Percentiles rank a stretch among this genome's conserved stretches.
Evolutionary conservation across 92 coral and sea anemone species (phyloP).

Genomic region (Porites divaricata): DNA sequence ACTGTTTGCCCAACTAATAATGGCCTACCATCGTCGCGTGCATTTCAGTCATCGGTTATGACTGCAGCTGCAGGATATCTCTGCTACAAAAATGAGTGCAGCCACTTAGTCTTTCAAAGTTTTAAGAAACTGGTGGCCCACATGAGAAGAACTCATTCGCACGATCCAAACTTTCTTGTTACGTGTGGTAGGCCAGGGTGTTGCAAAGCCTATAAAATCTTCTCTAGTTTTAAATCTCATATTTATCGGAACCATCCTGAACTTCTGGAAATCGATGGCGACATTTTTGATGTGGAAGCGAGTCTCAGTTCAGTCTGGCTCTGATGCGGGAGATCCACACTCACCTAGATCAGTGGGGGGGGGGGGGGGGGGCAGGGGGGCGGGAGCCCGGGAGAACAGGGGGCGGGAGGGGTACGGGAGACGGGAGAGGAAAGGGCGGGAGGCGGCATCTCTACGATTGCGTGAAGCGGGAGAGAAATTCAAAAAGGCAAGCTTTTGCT

Average conservation of each 20-base stretch:
- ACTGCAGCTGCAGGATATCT: background rate
- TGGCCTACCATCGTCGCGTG: no score
- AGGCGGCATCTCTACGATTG: no score
- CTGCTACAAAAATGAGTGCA: slow-evolving; percentile 37
- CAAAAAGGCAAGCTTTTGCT: no score
- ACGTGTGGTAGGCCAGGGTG: slow-evolving; percentile 32
- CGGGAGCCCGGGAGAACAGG: no score
- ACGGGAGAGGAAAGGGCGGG: no score
- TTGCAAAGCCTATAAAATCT: slow-evolving; percentile 20
- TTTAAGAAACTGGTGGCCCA: slow-evolving; percentile 31
- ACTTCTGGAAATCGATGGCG: background rate
- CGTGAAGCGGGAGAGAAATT: no score
- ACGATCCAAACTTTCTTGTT: slow-evolving; percentile 40
- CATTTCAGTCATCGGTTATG: background rate
- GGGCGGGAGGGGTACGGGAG: no score
- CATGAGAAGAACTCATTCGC: slow-evolving; percentile 14
- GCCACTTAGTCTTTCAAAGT: slow-evolving; percentile 18
- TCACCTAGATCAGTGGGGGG: no score
- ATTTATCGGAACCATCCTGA: slow-evolving; percentile 50
- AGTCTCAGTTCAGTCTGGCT: no score
- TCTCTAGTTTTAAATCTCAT: slow-evolving; percentile 52
- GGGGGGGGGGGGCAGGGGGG: no score
- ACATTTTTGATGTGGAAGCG: background rate
- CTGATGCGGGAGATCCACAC: no score
- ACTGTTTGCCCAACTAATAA: no score